phyloP scores from a whole-genome alignment of 2,113 vertebrate species.

The Pomatostomus ruficeps region DNA sequence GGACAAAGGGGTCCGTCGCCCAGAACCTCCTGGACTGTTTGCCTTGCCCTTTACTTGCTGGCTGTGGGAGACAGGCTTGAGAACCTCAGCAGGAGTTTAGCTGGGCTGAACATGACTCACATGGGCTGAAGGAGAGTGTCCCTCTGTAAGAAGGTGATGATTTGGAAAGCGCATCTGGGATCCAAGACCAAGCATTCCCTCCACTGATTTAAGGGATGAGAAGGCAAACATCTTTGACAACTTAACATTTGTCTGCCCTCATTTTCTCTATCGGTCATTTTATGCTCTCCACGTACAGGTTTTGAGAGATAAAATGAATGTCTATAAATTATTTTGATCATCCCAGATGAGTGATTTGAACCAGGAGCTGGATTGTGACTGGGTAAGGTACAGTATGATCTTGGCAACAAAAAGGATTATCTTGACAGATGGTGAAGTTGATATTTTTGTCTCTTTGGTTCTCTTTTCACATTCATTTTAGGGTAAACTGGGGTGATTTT shows the following conservation, averaged over 20 bases:
- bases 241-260: neutral
- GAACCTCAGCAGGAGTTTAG: neutral
- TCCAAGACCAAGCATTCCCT: neutral
- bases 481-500: neutral
- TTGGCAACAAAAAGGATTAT: neutral
- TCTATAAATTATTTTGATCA: neutral
- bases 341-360: neutral
- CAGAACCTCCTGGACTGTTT: neutral
- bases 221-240: neutral
- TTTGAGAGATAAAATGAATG: neutral
- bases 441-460: neutral
- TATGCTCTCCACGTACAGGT: neutral
- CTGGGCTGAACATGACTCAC: neutral
- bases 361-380: neutral
- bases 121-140: neutral
- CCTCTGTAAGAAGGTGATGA: neutral
- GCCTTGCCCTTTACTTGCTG: neutral
- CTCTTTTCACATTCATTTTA: neutral
- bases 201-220: neutral
- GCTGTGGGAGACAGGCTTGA: neutral
- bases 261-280: neutral
- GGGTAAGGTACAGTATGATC: neutral
- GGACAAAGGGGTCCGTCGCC: neutral
- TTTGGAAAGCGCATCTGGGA: neutral
- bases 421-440: neutral